These are phyloP conservation scores for Oegoconia quadripuncta DNA, from an alignment of 2,888 invertebrate species.

Conservation along the genomic window DNA sequence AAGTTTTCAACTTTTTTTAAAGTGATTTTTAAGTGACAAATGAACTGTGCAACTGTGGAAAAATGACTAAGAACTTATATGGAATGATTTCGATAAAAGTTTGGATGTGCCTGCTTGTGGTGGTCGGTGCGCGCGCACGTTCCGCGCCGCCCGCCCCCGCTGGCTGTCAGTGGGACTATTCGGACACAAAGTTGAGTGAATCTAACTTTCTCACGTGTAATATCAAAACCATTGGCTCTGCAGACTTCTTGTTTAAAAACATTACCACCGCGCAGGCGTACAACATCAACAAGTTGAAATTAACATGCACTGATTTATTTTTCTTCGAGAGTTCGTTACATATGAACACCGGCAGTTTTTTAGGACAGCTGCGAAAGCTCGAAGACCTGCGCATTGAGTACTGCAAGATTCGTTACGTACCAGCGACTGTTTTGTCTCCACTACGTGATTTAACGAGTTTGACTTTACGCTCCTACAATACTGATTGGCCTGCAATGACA, in stretches of 20 bases:
- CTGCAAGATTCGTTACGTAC: slow-evolving; percentile 88
- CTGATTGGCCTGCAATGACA: slow-evolving; percentile 88
- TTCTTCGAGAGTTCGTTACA: slow-evolving; percentile 87
- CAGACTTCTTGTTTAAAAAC: slow-evolving; percentile 84
- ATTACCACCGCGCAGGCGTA: slow-evolving; percentile 85
- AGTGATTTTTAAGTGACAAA: slow-evolving; percentile 63
- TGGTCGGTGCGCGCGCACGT: slow-evolving; percentile 75
- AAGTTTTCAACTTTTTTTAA: slow-evolving; percentile 46
- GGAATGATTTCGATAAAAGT: slow-evolving; percentile 76
- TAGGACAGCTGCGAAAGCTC: slow-evolving; percentile 83
- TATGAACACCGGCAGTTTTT: slow-evolving; percentile 79
- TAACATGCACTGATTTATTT: slow-evolving; percentile 86
- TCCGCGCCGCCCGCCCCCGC: slow-evolving; percentile 81
- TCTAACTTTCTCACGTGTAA: slow-evolving; percentile 83
- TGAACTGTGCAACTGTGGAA: slow-evolving; percentile 64
- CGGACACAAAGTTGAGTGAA: slow-evolving; percentile 77
- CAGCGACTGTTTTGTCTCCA: slow-evolving; percentile 83
- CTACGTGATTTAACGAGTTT: slow-evolving; percentile 84
- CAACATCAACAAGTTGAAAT: slow-evolving; percentile 82
- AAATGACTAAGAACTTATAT: slow-evolving; percentile 66
- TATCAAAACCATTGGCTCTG: slow-evolving; percentile 85
- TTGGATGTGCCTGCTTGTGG: slow-evolving; percentile 71
- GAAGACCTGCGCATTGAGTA: slow-evolving; percentile 86
- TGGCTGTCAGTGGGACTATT: slow-evolving; percentile 87
- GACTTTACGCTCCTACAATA: slow-evolving; percentile 85